Percentiles rank a stretch among this genome's conserved stretches.
Conservation (phyloP, 1,140 invertebrate species). For the Zaprionus inermis region DNA sequence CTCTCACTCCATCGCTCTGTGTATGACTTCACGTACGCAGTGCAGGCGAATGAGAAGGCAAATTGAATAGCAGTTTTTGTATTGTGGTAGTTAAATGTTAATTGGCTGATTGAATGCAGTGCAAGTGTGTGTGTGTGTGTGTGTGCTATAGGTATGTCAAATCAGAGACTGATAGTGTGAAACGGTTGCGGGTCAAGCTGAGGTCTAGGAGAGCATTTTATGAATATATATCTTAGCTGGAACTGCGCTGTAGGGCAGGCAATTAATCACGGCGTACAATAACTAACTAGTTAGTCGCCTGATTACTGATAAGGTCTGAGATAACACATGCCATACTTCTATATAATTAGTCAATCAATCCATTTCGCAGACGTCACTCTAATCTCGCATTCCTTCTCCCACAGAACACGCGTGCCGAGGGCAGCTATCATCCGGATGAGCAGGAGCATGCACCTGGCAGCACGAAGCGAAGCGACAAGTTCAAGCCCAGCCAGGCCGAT, state of each 20-base stretch:
- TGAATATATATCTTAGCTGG: not conserved
- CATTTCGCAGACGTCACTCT: not conserved
- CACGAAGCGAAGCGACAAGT: constrained; percentile 21
- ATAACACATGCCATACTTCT: not conserved
- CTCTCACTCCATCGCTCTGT: not conserved
- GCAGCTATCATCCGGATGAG: constrained; percentile 64
- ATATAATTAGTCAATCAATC: constrained; percentile 28
- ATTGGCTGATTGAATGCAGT: constrained; percentile 59
- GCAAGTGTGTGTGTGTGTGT: not conserved
- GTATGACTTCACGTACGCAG: constrained; percentile 17
- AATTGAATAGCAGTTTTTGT: constrained; percentile 25
- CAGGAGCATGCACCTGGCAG: constrained; percentile 28
- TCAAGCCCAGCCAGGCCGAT: constrained; percentile 67
- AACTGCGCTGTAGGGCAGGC: not conserved
- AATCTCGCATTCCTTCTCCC: constrained; percentile 2
- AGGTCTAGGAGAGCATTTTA: constrained; percentile 10
- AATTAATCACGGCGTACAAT: not conserved
- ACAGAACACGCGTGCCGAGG: constrained; percentile 35
- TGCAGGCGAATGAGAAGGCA: constrained; percentile 1
- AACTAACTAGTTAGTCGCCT: not conserved
- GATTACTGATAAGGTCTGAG: not conserved
- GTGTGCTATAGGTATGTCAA: constrained; percentile 19
- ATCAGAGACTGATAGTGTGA: constrained; percentile 7
- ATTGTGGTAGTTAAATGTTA: constrained; percentile 62
- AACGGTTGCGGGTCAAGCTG: constrained; percentile 30